Evolutionary conservation across 1,140 invertebrate genomes (phyloP).

Genomic region (Bombus cullumanus): DNA sequence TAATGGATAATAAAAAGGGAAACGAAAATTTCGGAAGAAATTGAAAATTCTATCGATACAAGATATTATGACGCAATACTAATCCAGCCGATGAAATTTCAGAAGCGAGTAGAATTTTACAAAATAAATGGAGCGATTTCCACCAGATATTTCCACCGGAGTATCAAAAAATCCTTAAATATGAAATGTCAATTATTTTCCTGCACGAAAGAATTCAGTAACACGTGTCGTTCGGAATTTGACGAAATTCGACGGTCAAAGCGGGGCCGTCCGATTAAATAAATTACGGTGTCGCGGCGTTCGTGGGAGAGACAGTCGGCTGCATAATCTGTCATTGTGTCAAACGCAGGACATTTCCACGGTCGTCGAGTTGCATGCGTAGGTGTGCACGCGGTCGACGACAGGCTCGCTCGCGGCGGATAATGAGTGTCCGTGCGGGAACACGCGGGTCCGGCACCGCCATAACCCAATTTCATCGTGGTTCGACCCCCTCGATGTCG

Average conservation of each 20-base stretch:
- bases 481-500: no score
- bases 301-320: slow-evolving; percentile 47
- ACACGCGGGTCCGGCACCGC: slow-evolving; percentile 17
- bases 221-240: neutral
- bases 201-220: neutral
- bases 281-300: slow-evolving; percentile 45
- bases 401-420: slow-evolving; percentile 30
- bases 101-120: no score
- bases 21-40: no score
- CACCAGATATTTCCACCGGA: no score
- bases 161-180: no score
- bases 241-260: slow-evolving; percentile 20
- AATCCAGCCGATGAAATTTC: no score
- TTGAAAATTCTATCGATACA: no score
- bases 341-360: slow-evolving; percentile 41
- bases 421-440: slow-evolving; percentile 43
- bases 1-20: no score
- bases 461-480: slow-evolving; percentile 38
- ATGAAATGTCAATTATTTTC: no score
- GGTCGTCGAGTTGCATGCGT: slow-evolving; percentile 15
- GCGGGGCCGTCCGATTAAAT: slow-evolving; percentile 29
- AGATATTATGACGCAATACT: no score
- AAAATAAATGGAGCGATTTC: no score
- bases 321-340: slow-evolving; percentile 54
- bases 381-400: slow-evolving; percentile 34